phyloP scores from a whole-genome alignment of 2,113 vertebrate genomes.

The Clarias macrocephalus region DNA sequence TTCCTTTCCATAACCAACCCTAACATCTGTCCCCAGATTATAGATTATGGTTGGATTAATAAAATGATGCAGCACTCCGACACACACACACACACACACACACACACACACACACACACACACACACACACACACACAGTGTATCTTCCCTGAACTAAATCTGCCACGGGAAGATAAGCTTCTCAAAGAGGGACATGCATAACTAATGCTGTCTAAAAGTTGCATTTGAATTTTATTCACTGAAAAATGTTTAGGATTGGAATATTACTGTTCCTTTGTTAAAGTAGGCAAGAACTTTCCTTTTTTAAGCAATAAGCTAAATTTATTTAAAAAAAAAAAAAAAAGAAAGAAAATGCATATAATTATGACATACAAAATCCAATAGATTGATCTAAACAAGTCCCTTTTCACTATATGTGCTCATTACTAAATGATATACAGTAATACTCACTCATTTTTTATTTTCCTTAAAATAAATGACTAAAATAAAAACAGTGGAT shows the following conservation, averaged over 20 bases:
- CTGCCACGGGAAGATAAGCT: conserved; percentile 26
- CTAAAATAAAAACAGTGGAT: background rate
- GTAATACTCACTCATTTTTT: background rate
- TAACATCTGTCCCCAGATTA: conserved; percentile 50
- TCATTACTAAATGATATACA: background rate
- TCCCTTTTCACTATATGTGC: background rate
- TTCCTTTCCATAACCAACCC: conserved; percentile 40
- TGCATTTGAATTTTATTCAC: background rate
- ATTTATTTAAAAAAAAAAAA: background rate
- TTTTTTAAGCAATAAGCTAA: background rate
- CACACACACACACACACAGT: conserved; percentile 13
- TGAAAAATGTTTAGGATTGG: background rate
- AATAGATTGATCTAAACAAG: background rate
- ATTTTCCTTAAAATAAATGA: no score
- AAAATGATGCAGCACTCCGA: background rate
- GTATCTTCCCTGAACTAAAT: conserved; percentile 33
- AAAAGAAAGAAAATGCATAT: no score
- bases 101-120: conserved; percentile 27
- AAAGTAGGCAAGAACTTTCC: background rate
- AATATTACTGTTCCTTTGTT: background rate
- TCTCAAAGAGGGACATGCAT: conserved; percentile 21
- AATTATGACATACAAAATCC: background rate
- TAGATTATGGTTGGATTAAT: conserved; percentile 45
- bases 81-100: conserved; percentile 18
- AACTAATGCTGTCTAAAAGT: conserved; percentile 10